phyloP scores from a whole-genome alignment of 2,888 invertebrate species.

The Drosophila ezoana region DNA sequence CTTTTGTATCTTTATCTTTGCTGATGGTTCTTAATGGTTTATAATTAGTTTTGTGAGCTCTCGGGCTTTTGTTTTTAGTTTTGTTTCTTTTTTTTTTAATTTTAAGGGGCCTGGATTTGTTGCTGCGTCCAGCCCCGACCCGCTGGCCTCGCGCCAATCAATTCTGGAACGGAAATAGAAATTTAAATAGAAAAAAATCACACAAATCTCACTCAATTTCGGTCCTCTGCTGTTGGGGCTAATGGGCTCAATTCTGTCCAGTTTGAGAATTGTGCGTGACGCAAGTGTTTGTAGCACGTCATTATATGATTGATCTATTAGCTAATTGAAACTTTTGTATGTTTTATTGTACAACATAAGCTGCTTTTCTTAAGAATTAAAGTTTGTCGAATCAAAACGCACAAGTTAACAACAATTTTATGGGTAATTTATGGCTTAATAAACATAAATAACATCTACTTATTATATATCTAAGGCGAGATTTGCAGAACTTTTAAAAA shows the following conservation, averaged over 20 bases:
- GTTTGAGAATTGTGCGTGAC: slow-evolving; percentile 32
- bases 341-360: not conserved
- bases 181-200: slow-evolving; percentile 11
- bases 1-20: slow-evolving; percentile 43
- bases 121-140: slow-evolving; percentile 12
- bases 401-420: slow-evolving; percentile 2
- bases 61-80: slow-evolving; percentile 31
- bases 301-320: slow-evolving; percentile 40
- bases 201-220: slow-evolving; percentile 25
- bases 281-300: slow-evolving; percentile 31
- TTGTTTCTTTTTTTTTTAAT: slow-evolving; percentile 31
- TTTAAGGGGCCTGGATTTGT: slow-evolving; percentile 37
- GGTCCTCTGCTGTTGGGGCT: slow-evolving; percentile 54
- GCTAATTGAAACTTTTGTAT: slow-evolving; percentile 37
- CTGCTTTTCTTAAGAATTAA: slow-evolving; percentile 13
- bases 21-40: slow-evolving; percentile 58
- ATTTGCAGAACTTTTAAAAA: too few species aligned
- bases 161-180: slow-evolving; percentile 77
- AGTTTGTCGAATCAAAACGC: not conserved
- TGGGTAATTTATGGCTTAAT: not conserved
- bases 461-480: not conserved
- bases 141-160: slow-evolving; percentile 68
- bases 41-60: slow-evolving; percentile 66
- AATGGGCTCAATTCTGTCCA: slow-evolving; percentile 50
- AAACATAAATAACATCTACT: not conserved